These are phyloP conservation scores for Sorex maritimensis DNA, from an alignment of 2,797 vertebrate genomes.

Conservation along the genomic window DNA sequence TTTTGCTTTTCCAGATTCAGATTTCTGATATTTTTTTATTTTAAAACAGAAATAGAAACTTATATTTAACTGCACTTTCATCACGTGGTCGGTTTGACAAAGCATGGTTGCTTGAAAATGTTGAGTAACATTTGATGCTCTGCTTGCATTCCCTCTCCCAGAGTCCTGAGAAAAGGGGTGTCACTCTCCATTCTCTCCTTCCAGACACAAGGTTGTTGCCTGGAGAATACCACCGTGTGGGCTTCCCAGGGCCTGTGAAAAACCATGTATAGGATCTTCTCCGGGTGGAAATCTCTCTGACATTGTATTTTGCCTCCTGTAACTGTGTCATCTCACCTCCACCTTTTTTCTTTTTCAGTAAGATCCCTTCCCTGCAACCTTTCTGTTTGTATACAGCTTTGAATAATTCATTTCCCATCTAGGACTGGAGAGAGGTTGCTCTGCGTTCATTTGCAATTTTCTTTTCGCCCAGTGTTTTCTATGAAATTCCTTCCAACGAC, in stretches of 20 bases:
- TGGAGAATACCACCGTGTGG: neutral
- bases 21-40: constrained; percentile 91
- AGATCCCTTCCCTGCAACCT: constrained; percentile 49
- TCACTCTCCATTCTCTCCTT: constrained; percentile 60
- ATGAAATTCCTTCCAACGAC: constrained; percentile 78
- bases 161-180: constrained; percentile 77
- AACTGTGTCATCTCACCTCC: constrained; percentile 54
- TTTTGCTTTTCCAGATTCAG: constrained; percentile 90
- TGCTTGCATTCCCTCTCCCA: constrained; percentile 77
- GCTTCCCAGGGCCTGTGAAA: constrained; percentile 10
- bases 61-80: constrained; percentile 90
- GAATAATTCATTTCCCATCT: constrained; percentile 68
- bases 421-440: constrained; percentile 66
- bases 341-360: constrained; percentile 69
- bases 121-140: constrained; percentile 77
- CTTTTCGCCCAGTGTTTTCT: constrained; percentile 72
- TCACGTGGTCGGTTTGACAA: constrained; percentile 89
- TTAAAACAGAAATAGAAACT: constrained; percentile 91
- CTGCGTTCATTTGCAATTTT: constrained; percentile 80
- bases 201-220: constrained; percentile 22
- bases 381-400: constrained; percentile 30
- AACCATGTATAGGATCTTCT: constrained; percentile 30
- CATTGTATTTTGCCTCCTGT: constrained; percentile 44
- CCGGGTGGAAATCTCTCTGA: constrained; percentile 42
- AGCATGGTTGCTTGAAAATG: constrained; percentile 90